Conservation (phyloP, 2,113 vertebrate species). For the Apus apus region DNA sequence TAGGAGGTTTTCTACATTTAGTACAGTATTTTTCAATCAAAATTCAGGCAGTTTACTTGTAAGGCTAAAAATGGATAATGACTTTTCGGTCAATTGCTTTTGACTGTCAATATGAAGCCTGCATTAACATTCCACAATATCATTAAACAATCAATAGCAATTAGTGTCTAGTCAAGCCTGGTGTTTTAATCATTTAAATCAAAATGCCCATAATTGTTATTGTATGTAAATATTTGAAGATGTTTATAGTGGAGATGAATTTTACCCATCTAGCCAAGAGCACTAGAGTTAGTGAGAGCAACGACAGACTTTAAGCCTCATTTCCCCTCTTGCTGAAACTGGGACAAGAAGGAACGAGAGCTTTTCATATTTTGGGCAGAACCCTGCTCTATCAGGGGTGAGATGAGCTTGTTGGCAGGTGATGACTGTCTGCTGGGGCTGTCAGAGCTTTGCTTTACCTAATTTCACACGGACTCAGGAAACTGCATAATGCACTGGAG, state of each 20-base stretch:
- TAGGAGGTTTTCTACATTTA: conserved; percentile 36
- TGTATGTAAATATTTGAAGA: conserved; percentile 74
- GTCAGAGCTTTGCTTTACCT: neutral
- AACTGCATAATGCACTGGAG: neutral
- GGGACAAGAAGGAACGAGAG: neutral
- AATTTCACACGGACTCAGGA: neutral
- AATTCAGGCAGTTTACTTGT: conserved; percentile 67
- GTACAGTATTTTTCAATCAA: conserved; percentile 59
- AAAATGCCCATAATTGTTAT: conserved; percentile 71
- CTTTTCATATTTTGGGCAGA: neutral
- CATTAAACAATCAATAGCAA: conserved; percentile 78
- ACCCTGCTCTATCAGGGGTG: neutral
- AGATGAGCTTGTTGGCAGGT: neutral
- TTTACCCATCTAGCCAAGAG: neutral
- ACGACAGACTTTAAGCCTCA: neutral
- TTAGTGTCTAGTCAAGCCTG: conserved; percentile 74
- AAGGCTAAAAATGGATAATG: conserved; percentile 75
- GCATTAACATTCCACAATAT: conserved; percentile 72
- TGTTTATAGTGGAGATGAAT: conserved; percentile 60
- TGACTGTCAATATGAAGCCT: conserved; percentile 73
- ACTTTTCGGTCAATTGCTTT: conserved; percentile 74
- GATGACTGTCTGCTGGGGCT: neutral
- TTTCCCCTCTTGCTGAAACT: neutral
- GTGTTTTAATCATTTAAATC: conserved; percentile 76
- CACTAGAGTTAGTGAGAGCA: neutral